Percentiles rank a stretch among this genome's conserved stretches.
Evolutionary conservation across 1,140 invertebrate genomes (phyloP).

Genomic region (Zaprionus camerounensis): DNA sequence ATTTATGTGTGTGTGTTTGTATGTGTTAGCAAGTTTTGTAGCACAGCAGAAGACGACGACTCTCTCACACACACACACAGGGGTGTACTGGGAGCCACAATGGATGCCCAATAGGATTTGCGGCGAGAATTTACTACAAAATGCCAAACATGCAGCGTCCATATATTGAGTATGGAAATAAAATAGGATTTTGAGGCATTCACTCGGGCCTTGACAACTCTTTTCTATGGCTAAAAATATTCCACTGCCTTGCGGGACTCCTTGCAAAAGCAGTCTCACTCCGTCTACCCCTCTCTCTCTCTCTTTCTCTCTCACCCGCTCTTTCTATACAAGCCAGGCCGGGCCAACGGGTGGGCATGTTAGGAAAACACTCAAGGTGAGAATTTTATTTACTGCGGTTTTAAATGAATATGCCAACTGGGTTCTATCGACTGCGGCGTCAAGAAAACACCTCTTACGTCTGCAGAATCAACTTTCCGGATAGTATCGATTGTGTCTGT

Average conservation of each 20-base stretch:
- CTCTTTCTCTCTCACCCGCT: background rate
- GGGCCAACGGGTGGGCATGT: background rate
- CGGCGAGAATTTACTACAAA: slow-evolving; percentile 54
- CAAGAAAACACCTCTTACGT: background rate
- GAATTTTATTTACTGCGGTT: slow-evolving; percentile 10
- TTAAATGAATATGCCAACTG: background rate
- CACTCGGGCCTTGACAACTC: slow-evolving; percentile 33
- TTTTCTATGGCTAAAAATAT: slow-evolving; percentile 1
- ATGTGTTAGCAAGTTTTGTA: slow-evolving; percentile 26
- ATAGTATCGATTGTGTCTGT: too few species aligned
- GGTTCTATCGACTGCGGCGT: background rate
- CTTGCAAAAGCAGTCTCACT: background rate
- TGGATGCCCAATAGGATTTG: slow-evolving; percentile 46
- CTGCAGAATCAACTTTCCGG: background rate
- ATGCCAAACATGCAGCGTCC: slow-evolving; percentile 38
- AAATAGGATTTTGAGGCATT: slow-evolving; percentile 51
- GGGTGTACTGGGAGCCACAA: background rate
- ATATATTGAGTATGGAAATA: slow-evolving; percentile 37
- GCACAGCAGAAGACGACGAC: slow-evolving; percentile 11
- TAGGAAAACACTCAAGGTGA: background rate
- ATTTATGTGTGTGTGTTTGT: slow-evolving; percentile 2
- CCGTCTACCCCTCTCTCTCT: too few species aligned
- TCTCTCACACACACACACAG: slow-evolving; percentile 12
- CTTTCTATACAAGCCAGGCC: background rate
- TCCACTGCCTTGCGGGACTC: background rate